Base-by-base conservation (phyloP, 2,113 vertebrate species). In the Cacatua alba region DNA sequence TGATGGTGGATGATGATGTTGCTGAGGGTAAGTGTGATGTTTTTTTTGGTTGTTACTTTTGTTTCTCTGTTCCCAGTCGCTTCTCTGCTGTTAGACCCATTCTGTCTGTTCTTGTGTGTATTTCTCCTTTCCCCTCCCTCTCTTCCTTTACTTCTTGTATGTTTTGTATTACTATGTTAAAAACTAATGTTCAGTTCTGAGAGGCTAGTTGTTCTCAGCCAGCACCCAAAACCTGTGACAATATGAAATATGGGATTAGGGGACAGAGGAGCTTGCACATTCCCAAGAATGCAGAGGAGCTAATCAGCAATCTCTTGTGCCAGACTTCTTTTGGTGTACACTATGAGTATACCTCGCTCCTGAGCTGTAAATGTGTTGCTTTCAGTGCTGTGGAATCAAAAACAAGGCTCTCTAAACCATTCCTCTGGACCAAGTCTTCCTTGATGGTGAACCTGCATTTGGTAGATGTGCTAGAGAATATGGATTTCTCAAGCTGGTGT, bases 1-100 rank as follows among this genome's bases (percentile, higher is more conserved):
- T 99, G 67, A 99, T 98, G 0, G 99, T 99, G 97, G 99, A 99
- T 70, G 99, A 99, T 43, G 99, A 99, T 84, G 98, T 99, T 55
- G 98, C 99, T 4, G 99, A 99, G 98, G 99, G 99, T 99, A 82
- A 98, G 98, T 97, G 25, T 8, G 15, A 20, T 10, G 2, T 2
- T 13, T 4, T n/a, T 88, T 88, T n/a, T 8, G 11, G 33, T 49
- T 9, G 4, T 26, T 77, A 4, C 29, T 17, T 77, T 82, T 48
- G 5, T 65, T 25, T 33, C 14, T 55, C 18, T 51, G 2, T 18
- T 90, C 14, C 7, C 35, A 8, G 20, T 21, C 24, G 51, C 20
- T 55, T 55, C 23, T 86, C 26, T 37, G 19, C 19, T 4, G 0
- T 72, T 62, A 31, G 2, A 9, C 7, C 5, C 3, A 9, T 68